Base-by-base conservation (phyloP, 2,113 vertebrate genomes). In the Myxocyprinus asiaticus region DNA sequence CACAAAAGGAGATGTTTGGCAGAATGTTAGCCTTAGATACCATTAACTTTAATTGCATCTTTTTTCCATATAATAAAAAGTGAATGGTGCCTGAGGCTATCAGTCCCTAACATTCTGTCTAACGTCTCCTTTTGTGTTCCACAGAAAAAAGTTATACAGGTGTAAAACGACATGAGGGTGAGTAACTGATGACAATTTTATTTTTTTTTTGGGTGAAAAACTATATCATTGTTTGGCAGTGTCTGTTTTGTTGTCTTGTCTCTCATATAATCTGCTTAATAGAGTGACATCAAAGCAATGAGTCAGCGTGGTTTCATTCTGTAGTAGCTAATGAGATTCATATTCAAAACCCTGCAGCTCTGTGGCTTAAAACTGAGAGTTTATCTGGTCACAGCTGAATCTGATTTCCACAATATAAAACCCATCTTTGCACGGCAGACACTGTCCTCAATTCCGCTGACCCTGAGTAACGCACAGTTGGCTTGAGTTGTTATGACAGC, bases 401-500 rank as follows among this genome's bases (percentile, higher is more conserved):
- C 61, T 6, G 53, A 83, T 85, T 83, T 73, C 68, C 63, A 56
- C 68, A 80, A 53, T 67, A 62, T 76, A 67, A 56, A 56, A 85
- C 82, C 61, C 58, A 45, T 77, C 14, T 55, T 73, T 56, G 51
- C 22, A 53, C 42, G 12, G 47, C 51, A 76, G 10, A 45, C 8
- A 33, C 51, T 59, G 69, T 63, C 45, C 76, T n/a, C n/a, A n/a
- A n/a, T n/a, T n/a, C n/a, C n/a, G n/a, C n/a, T 71, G 78, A 82
- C 72, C 53, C 42, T 12, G 50, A 67, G 45, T 47, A 76, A 58
- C 4, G 15, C 22, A 62, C 43, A 67, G 50, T n/a, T 48, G 43
- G 50, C 61, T 76, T n/a, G 7, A 73, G 67, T 67, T 75, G 83
- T 86, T 84, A 79, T 79, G 76, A 81, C 77, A 82, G 68, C 50